These are phyloP conservation scores for Cephus runcator DNA, from an alignment of 2,888 invertebrate genomes.

Conservation along the genomic window DNA sequence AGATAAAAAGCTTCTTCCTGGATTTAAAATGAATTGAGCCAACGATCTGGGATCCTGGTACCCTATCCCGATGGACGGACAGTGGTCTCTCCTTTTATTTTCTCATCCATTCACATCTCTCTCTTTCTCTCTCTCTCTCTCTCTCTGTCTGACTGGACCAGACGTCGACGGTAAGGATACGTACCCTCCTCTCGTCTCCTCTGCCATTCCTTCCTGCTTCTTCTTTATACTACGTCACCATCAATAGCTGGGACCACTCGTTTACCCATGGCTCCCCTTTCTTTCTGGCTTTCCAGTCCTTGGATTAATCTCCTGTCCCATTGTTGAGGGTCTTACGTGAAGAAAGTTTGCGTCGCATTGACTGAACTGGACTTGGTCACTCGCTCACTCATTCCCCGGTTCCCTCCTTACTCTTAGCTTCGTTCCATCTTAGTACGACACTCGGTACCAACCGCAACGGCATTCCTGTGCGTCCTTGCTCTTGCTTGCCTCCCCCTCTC, in stretches of 20 bases:
- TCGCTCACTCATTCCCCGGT: background rate
- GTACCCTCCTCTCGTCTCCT: background rate
- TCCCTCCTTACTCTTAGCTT: conserved; percentile 25
- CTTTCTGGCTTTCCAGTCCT: conserved; percentile 28
- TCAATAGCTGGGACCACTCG: conserved; percentile 23
- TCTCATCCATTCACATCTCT: background rate
- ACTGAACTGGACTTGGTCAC: conserved; percentile 1
- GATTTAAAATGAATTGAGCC: conserved; percentile 15
- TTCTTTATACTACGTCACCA: conserved; percentile 6
- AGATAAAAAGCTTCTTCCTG: conserved; percentile 10
- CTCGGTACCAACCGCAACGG: conserved; percentile 22
- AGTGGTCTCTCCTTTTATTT: background rate
- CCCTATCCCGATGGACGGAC: background rate
- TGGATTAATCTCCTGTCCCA: conserved; percentile 39
- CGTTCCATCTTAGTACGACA: conserved; percentile 36
- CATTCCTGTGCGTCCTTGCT: conserved; percentile 40
- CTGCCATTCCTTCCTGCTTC: background rate
- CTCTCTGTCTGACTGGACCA: background rate
- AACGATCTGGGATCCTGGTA: background rate
- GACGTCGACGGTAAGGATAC: background rate
- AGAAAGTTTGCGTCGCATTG: conserved; percentile 1
- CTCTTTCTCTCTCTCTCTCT: too few species aligned
- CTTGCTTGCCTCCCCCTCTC: conserved; percentile 9
- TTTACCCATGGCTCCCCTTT: conserved; percentile 26
- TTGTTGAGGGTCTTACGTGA: conserved; percentile 11